phyloP scores from a whole-genome alignment of 2,797 vertebrate species.

The Mormyrus proboscirostris region DNA sequence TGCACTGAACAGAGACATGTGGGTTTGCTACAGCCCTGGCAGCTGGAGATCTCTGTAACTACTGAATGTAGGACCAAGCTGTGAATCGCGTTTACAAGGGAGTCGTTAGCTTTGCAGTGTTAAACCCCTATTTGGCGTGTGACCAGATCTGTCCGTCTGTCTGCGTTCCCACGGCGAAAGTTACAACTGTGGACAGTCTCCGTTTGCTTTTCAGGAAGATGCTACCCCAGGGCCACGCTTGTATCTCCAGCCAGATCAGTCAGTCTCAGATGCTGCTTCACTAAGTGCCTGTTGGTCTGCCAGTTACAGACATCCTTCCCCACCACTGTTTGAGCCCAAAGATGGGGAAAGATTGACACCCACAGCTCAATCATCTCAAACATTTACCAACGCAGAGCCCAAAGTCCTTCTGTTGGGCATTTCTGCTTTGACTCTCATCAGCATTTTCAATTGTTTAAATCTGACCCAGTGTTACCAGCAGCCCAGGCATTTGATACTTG shows the following conservation, averaged over 20 bases:
- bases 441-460: not conserved
- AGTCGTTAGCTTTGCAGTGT: conserved; percentile 16
- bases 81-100: conserved; percentile 60
- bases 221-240: not conserved
- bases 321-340: not conserved
- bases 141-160: not conserved
- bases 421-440: not conserved
- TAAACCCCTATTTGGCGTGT: conserved; percentile 2
- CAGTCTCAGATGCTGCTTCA: not conserved
- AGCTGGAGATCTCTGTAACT: conserved; percentile 50
- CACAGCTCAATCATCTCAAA: not conserved
- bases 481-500: not conserved
- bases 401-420: not conserved
- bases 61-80: conserved; percentile 71
- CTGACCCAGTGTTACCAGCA: not conserved
- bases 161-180: not conserved
- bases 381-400: not conserved
- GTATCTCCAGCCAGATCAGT: not conserved
- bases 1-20: not conserved
- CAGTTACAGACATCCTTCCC: not conserved
- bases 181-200: not conserved
- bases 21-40: not conserved
- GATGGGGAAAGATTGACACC: not conserved
- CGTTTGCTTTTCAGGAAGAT: not conserved
- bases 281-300: conserved; percentile 8